Base-by-base conservation (phyloP, 1,140 invertebrate species). In the Phortica variegata region DNA sequence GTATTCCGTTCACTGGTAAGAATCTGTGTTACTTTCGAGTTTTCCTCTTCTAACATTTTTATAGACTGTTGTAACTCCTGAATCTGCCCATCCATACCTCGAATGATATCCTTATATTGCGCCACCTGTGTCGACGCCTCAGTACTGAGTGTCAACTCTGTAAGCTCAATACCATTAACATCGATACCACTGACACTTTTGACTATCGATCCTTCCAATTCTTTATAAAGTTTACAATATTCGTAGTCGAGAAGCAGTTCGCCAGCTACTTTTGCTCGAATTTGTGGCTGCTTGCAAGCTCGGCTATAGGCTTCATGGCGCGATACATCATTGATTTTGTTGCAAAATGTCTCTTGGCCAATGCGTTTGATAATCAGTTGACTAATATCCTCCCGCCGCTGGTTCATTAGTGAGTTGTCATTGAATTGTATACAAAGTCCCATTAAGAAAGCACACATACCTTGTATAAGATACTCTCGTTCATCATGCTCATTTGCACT, bases 191-290 rank as follows among this genome's bases (percentile, higher is more conserved):
- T 75, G 0, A 76, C 60, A 19, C 65, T 52, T 48, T 76, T 76
- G 12, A 55, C 62, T 33, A 76, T 61, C 32, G 69, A 40, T 5
- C 65, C 74, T 81, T 92, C 88, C 18, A 90, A 72, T 8, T 80
- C 81, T 79, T 92, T 93, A 58, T 91, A 91, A 9, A 97, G 77
- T 65, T 86, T 86, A 65, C 93, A 96, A 79, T 98, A 99, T 76
- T 97, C 91, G 77, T 93, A 93, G 77, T 99, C 97, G 42, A 98
- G 83, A 18, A 97, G 79, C 15, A 98, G 80, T 56, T 97, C 92
- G 9, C 79, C 79, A 5, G 91, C 79, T 52, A 85, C 78, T 71
- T 87, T 89, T 10, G 85, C 87, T 26, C 84, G 81, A 3, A 93
- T 82, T 75, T 98, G 93, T 2, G 96, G 95, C 73, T 93, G 91